Evolutionary conservation across 2,888 invertebrate genomes (phyloP).

Genomic region (Stegana nigrithorax): DNA sequence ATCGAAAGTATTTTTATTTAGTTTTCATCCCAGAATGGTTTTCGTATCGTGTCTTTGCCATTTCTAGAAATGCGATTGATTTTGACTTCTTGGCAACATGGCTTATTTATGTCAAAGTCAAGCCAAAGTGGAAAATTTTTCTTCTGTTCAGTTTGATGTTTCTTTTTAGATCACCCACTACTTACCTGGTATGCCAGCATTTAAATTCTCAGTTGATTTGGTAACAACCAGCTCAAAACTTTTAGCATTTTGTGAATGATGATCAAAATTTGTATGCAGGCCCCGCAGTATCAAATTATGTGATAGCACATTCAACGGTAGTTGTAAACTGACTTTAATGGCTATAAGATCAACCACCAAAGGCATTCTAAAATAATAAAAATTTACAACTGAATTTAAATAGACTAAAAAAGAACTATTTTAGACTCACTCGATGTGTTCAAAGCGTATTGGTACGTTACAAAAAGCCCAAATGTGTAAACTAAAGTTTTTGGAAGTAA

Average conservation of each 20-base stretch:
- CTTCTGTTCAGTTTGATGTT: too few species aligned
- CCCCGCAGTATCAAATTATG: constrained; percentile 55
- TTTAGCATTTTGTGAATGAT: constrained; percentile 48
- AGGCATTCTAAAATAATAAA: constrained; percentile 38
- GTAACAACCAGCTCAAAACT: constrained; percentile 38
- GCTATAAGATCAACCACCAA: constrained; percentile 43
- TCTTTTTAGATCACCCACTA: too few species aligned
- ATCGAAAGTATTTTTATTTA: too few species aligned
- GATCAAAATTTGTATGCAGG: constrained; percentile 55
- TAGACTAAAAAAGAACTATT: background rate
- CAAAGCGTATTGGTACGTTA: constrained; percentile 55
- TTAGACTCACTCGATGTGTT: constrained; percentile 46
- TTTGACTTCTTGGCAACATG: too few species aligned
- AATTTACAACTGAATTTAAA: background rate
- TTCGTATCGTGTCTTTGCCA: too few species aligned
- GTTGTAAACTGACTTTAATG: constrained; percentile 36
- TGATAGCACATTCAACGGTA: constrained; percentile 51
- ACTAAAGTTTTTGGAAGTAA: constrained; percentile 39
- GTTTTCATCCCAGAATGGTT: too few species aligned
- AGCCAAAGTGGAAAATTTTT: too few species aligned
- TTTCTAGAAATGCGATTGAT: too few species aligned
- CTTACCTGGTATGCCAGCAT: constrained; percentile 35
- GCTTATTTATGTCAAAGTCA: too few species aligned
- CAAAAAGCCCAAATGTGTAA: constrained; percentile 61
- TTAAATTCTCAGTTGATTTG: constrained; percentile 24